Base-by-base conservation (phyloP, 2,888 invertebrate genomes). In the Drosophila pegasa region DNA sequence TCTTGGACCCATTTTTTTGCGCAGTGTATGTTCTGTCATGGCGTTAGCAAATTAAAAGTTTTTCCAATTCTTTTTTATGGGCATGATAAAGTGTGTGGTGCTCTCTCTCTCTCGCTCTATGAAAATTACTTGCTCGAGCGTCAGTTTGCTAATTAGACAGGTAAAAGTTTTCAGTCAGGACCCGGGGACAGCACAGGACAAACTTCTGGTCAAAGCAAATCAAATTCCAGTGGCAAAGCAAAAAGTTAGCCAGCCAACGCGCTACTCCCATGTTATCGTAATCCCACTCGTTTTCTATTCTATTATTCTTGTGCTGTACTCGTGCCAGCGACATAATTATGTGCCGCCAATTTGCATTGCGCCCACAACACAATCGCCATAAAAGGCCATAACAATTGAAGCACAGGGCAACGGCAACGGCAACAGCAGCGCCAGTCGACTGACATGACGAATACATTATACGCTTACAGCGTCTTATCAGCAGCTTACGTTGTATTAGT, bases 311-410 rank as follows among this genome's bases (percentile, higher is more conserved):
- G 59, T 54, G 59, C 56, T 60, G 58, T 61, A 18, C 50, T 51
- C 59, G 40, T 47, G 59, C 56, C 69, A 68, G 76, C 71, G 86
- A 84, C 87, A 84, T 86, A 88, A 88, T 88, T 89, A 88, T 88
- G 82, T 78, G 78, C 75, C 72, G 54, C 76, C 83, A 77, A 88
- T 88, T 89, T 83, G 74, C 76, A 88, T 85, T 79, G 78, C 77
- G 67, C 73, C 80, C 76, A 71, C 80, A 76, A 71, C 71, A 84
- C 78, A 87, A 71, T 69, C 58, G 55, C 80, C 78, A 78, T 74
- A 78, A 81, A 71, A 75, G 65, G 72, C 77, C 72, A 74, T 75
- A 88, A 83, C 75, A 84, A 80, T 82, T 77, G 75, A 61, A 57
- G 70, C 60, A 58, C 69, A 75, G 58, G 68, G 58, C 57, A 71